Evolutionary conservation across 1,140 invertebrate genomes (phyloP), one percentile per base, ranked within the genome.

Genomic region (Zaprionus ghesquierei): DNA sequence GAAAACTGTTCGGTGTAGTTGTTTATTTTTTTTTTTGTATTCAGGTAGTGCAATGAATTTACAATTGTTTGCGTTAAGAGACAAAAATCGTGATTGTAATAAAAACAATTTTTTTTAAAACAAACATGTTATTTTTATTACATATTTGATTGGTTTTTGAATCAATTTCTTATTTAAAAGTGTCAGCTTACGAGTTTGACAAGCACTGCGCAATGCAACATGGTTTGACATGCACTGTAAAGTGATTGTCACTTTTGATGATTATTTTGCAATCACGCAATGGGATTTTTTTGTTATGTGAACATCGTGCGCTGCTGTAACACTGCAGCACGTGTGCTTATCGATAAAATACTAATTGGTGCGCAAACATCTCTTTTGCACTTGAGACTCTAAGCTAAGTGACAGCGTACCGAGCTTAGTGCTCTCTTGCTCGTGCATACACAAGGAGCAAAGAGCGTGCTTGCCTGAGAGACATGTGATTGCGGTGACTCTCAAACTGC

Each of bases 51-150:
- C 38, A 56, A 69, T 44, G 38, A 46, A 31, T 53, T 66, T 66
- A 54, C 23, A 35, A 29, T 27, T 66, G 33, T 71, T 65, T 27
- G 15, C 18, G 18, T 59, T 72, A 72, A 60, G 56, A 27, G 29
- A 62, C 13, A 49, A 55, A 56, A 61, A 46, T 70, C 12, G 22
- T 65, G 23, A 61, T 23, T 33, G 13, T 60, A 75, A 70, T 75
- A 66, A 71, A 71, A 75, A 18, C 5, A 12, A 56, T 64, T 55
- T 74, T 75, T 70, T 50, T 25, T 22, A 35, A 46, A 8, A 41
- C 6, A 41, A 41, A 13, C 13, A 15, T 41, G 6, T 41, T 15
- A 2, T 41, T 41, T 5, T 38, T 38, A n/a, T 41, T n/a, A n/a
- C n/a, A n/a, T n/a, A n/a, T n/a, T n/a, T n/a, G n/a, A 35, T 9